phyloP scores from a whole-genome alignment of 2,113 vertebrate genomes.

The Planiliza haematocheilus region DNA sequence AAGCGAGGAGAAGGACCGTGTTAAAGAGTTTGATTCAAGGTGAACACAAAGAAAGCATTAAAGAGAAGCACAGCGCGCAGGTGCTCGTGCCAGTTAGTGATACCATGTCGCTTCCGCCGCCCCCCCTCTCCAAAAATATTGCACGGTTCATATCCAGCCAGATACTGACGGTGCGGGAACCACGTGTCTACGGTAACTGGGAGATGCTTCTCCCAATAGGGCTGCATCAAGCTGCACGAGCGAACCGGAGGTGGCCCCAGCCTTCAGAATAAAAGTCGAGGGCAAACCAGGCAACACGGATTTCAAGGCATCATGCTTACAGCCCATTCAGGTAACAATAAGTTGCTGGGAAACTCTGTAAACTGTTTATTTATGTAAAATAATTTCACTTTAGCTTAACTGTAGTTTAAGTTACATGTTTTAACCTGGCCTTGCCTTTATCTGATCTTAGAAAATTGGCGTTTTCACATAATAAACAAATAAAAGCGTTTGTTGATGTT shows the following conservation, averaged over 20 bases:
- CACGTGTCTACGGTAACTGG: slow-evolving; percentile 88
- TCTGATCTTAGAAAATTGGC: too few relatives aligned
- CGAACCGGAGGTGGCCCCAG: slow-evolving; percentile 7
- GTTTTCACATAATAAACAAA: too few relatives aligned
- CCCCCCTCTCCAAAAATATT: slow-evolving; percentile 10
- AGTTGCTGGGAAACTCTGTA: too few relatives aligned
- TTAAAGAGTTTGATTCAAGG: background rate
- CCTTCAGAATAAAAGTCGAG: slow-evolving; percentile 55
- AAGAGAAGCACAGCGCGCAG: background rate
- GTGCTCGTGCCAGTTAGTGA: slow-evolving; percentile 34
- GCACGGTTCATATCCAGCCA: slow-evolving; percentile 21
- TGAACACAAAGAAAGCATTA: background rate
- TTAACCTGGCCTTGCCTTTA: too few relatives aligned
- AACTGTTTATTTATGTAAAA: too few relatives aligned
- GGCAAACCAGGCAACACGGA: background rate
- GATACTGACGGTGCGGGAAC: slow-evolving; percentile 79
- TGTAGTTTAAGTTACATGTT: too few relatives aligned
- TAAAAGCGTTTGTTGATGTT: too few relatives aligned
- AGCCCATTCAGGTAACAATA: background rate
- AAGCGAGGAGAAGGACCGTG: background rate
- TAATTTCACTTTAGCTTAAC: too few relatives aligned
- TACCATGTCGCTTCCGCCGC: background rate
- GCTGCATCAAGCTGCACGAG: slow-evolving; percentile 38
- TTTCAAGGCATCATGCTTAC: background rate
- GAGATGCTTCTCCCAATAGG: slow-evolving; percentile 65